Percentiles rank a stretch among this genome's conserved stretches.
phyloP scores from a whole-genome alignment of 2,797 vertebrate genomes.

The Labeo calbasu region DNA sequence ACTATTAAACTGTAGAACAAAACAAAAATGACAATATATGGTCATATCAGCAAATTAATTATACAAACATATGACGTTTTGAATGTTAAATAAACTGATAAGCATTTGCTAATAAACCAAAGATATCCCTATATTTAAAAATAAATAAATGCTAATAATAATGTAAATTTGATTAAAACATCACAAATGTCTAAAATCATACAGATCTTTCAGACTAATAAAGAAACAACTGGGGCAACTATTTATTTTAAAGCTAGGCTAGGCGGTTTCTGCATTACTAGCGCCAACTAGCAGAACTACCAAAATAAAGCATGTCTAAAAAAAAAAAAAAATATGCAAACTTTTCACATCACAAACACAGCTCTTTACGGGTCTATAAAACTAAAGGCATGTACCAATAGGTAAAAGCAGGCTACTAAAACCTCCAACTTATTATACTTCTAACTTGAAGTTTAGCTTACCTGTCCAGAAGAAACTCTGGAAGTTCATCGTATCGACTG shows the following conservation, averaged over 20 bases:
- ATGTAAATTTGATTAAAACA: too few relatives aligned
- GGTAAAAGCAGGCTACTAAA: background rate
- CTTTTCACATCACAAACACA: background rate
- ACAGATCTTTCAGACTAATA: too few relatives aligned
- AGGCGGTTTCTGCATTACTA: too few relatives aligned
- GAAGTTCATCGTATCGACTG: too few relatives aligned
- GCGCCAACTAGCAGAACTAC: too few relatives aligned
- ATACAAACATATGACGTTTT: background rate
- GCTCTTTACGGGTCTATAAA: background rate
- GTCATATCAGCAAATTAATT: background rate
- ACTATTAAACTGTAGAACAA: background rate
- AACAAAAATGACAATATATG: background rate
- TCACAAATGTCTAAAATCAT: too few relatives aligned
- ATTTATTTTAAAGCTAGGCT: too few relatives aligned
- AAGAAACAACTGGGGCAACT: too few relatives aligned
- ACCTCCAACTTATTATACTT: background rate
- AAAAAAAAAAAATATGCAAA: background rate
- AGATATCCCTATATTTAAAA: background rate
- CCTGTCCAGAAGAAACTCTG: background rate
- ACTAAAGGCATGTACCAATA: background rate
- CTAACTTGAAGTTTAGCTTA: background rate
- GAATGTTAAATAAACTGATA: too few relatives aligned
- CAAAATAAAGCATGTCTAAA: too few relatives aligned
- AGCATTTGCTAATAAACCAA: too few relatives aligned
- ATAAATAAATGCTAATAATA: too few relatives aligned